phyloP scores from a whole-genome alignment of 2,888 invertebrate species.

The Papilio demoleus region DNA sequence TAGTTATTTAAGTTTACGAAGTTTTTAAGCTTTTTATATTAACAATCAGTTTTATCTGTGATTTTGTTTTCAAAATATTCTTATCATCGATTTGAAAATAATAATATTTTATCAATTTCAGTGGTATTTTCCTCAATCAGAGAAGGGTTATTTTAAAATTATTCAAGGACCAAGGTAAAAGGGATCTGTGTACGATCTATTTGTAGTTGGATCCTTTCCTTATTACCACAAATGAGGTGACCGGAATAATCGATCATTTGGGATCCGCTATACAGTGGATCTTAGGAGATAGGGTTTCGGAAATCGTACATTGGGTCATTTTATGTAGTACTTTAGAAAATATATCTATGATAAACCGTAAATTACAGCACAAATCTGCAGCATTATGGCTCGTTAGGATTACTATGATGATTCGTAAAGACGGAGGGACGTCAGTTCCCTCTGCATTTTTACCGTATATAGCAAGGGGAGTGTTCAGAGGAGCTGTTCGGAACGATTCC shows the following conservation, averaged over 20 bases:
- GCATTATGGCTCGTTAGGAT: neutral
- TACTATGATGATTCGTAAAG: no score
- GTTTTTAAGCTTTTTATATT: no score
- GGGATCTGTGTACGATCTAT: neutral
- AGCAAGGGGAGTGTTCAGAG: no score
- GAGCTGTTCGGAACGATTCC: no score
- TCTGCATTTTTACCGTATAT: no score
- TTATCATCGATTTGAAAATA: neutral
- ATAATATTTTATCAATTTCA: neutral
- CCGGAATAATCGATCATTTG: slow-evolving; percentile 13
- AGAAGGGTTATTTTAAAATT: slow-evolving; percentile 11
- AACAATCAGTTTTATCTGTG: neutral
- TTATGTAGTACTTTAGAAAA: neutral
- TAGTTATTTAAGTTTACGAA: no score
- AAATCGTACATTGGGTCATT: slow-evolving; percentile 4
- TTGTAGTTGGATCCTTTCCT: slow-evolving; percentile 7
- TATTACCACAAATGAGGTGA: slow-evolving; percentile 8
- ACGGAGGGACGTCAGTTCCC: no score
- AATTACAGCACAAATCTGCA: neutral
- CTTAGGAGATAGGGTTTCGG: slow-evolving; percentile 9
- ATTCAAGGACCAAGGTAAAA: neutral
- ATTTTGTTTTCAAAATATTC: neutral
- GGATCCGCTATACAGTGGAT: slow-evolving; percentile 5
- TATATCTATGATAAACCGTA: neutral
- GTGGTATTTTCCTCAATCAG: neutral